Evolutionary conservation across 2,888 invertebrate species (phyloP), one percentile per base, ranked within the genome.

Genomic region (Drosophila acutilabella): DNA sequence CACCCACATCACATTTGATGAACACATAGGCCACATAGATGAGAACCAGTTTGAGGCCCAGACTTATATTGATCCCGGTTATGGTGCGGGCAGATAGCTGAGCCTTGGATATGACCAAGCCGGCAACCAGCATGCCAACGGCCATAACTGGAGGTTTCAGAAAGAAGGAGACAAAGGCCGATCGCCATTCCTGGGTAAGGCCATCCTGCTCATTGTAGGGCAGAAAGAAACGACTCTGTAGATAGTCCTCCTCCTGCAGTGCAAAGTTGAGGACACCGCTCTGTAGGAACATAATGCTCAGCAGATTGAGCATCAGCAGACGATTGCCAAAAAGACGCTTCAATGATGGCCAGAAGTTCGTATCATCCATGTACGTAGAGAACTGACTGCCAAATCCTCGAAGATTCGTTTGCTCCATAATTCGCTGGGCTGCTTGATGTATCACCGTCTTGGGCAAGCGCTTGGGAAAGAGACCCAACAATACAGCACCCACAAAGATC

Each of bases 141-240:
- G 93, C 94, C 41, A 94, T 92, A 2, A 94, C 87, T 0, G 94
- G 93, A 1, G 94, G 94, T 72, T 93, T 93, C n/a, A 94, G 74
- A n/a, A 94, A 90, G 85, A 93, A 93, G 14, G 93, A 91, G 2
- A 93, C 85, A 57, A 94, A 91, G 65, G 94, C 92, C 0, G 94
- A 93, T 6, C 91, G 85, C 89, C 93, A 93, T n/a, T 94, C 94
- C 83, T 94, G 94, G 1, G 91, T 91, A 23, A 94, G 93, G 7
- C 94, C 93, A 45, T 92, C 93, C 53, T 91, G 88, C 18, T 93
- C 94, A 56, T 92, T 78, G 90, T 93, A 93, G 0, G 94, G 93
- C 23, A 94, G 90, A 64, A 93, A 93, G 89, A 94, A 95, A 71
- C 94, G 93, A 0, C 95, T 93, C 80, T 94, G 94, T 75, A 94